A percentile compares a stretch with the other conserved stretches of the same genome.
phyloP scores from a whole-genome alignment of 2,113 vertebrate genomes.

The Cyprinus carpio region DNA sequence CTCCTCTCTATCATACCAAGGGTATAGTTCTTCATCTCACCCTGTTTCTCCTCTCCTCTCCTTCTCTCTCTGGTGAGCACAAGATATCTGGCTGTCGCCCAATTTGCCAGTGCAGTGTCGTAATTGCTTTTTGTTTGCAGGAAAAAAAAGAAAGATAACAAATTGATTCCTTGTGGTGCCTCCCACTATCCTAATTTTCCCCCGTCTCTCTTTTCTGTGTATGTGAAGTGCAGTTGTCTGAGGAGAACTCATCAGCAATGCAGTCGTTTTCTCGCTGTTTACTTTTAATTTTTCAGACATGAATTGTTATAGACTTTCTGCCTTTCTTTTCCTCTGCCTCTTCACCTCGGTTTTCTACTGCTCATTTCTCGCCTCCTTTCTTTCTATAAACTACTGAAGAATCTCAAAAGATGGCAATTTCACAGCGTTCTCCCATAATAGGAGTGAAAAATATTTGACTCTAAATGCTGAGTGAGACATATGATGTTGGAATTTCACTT shows the following conservation, averaged over 20 bases:
- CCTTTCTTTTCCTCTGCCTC: not conserved
- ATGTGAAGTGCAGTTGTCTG: conserved; percentile 62
- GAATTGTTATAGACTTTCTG: conserved; percentile 55
- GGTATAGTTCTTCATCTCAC: conserved; percentile 38
- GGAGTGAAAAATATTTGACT: conserved; percentile 49
- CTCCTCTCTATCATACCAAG: conserved; percentile 43
- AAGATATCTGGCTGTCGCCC: conserved; percentile 63
- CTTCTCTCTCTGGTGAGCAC: conserved; percentile 32
- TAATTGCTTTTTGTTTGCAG: conserved; percentile 67
- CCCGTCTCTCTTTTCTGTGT: not conserved
- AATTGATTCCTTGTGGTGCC: conserved; percentile 49
- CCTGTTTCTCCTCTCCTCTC: conserved; percentile 4
- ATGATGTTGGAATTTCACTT: not conserved
- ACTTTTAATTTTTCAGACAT: conserved; percentile 74
- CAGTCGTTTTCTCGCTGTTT: conserved; percentile 65
- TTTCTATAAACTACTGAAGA: not conserved
- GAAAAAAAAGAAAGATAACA: conserved; percentile 38
- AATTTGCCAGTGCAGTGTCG: conserved; percentile 61
- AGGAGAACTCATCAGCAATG: conserved; percentile 64
- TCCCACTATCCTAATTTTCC: conserved; percentile 22
- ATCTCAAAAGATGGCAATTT: conserved; percentile 65
- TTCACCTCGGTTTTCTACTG: conserved; percentile 10
- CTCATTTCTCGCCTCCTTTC: conserved; percentile 28
- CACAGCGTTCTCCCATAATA: conserved; percentile 56
- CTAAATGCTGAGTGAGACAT: not conserved